These are phyloP conservation scores for Syrista parreyssii DNA, from an alignment of 2,888 invertebrate species.

Conservation along the genomic window DNA sequence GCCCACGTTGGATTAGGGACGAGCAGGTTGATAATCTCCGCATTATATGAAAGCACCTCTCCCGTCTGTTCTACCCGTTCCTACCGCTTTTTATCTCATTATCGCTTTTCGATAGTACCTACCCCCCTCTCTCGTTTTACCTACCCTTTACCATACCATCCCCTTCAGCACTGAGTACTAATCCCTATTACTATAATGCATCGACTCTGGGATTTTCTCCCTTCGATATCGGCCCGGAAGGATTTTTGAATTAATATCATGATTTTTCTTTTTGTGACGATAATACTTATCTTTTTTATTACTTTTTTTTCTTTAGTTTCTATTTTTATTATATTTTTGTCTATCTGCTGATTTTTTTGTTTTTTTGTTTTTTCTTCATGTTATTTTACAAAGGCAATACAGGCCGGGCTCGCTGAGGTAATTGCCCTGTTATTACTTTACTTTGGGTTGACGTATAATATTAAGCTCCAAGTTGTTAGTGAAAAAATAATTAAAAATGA, in stretches of 20 bases:
- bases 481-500: not conserved
- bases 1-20: constrained; percentile 40
- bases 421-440: not conserved
- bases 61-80: not conserved
- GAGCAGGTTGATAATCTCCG: constrained; percentile 65
- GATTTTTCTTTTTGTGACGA: not conserved
- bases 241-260: not conserved
- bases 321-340: not conserved
- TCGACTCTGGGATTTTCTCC: not conserved
- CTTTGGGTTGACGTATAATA: not conserved
- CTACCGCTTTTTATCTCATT: not conserved
- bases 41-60: constrained; percentile 56
- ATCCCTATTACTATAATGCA: not conserved
- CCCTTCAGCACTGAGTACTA: not conserved
- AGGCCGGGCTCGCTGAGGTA: not conserved
- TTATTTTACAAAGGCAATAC: not conserved
- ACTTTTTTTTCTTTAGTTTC: not conserved
- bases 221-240: not conserved
- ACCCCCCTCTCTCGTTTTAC: not conserved
- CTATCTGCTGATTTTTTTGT: not conserved
- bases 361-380: not conserved
- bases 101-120: not conserved
- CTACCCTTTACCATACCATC: not conserved
- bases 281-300: not conserved
- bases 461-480: not conserved